Conservation (phyloP, 2,797 vertebrate genomes). For the Darevskia mixta region DNA sequence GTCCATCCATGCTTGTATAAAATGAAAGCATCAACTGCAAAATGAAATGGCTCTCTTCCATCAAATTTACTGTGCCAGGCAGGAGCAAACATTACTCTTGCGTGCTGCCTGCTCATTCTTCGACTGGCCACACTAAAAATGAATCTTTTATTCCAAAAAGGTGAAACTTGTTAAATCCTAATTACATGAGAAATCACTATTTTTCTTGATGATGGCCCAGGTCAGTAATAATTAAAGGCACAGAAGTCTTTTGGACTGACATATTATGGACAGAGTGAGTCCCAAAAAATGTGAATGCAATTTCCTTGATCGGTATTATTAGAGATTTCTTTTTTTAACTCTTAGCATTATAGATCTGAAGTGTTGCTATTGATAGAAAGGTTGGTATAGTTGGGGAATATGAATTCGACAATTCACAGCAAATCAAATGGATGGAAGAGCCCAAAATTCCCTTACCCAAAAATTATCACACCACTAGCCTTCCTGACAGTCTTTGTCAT, state of each 20-base stretch:
- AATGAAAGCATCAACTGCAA: constrained; percentile 27
- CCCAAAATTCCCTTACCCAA: no score
- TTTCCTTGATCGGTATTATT: background rate
- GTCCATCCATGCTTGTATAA: constrained; percentile 19
- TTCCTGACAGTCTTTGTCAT: background rate
- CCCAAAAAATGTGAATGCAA: background rate
- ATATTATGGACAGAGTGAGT: background rate
- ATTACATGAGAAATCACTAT: background rate
- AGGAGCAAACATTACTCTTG: background rate
- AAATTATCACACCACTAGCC: background rate
- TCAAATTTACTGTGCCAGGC: constrained; percentile 16
- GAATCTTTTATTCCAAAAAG: background rate
- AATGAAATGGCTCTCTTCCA: constrained; percentile 39
- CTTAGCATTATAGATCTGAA: background rate
- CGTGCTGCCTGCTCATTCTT: background rate
- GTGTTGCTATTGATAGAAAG: background rate
- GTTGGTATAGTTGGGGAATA: background rate
- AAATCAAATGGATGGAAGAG: background rate
- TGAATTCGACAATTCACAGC: background rate
- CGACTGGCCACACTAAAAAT: background rate
- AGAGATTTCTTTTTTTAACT: background rate
- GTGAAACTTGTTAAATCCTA: background rate
- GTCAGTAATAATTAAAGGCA: background rate
- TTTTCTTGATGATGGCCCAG: background rate
- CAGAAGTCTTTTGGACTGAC: background rate